Evolutionary conservation across 2,113 vertebrate genomes (phyloP).

Genomic region (Hyaena hyaena): DNA sequence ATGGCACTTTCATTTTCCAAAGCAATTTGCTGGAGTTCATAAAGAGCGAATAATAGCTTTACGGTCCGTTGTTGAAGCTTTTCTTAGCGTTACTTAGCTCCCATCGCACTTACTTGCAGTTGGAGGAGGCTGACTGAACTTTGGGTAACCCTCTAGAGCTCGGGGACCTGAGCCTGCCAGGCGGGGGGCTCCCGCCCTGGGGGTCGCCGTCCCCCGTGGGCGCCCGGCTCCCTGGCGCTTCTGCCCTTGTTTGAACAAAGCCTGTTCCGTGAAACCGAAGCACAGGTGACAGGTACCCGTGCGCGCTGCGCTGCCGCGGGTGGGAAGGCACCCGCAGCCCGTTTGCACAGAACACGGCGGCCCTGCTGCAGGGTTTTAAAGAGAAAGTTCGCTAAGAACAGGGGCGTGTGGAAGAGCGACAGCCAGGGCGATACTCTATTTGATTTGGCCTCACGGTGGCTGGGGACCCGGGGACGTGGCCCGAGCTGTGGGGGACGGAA

Average conservation of each 20-base stretch:
- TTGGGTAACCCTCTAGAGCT: not conserved
- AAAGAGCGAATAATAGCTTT: not conserved
- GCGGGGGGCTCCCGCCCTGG: not conserved
- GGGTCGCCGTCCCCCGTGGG: not conserved
- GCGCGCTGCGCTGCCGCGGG: rapidly evolving
- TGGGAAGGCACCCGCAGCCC: not conserved
- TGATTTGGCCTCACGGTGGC: not conserved
- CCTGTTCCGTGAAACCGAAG: not conserved
- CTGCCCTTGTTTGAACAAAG: not conserved
- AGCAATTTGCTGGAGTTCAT: not conserved
- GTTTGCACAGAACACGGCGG: rapidly evolving
- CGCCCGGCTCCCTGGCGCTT: not conserved
- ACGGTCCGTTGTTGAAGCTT: rapidly evolving
- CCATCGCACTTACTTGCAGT: not conserved
- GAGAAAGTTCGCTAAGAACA: not conserved
- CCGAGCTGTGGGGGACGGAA: rapidly evolving
- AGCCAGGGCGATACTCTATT: rapidly evolving
- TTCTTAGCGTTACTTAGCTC: rapidly evolving
- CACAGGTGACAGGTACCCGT: rapidly evolving
- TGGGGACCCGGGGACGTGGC: not conserved
- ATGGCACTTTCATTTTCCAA: constrained; percentile 73
- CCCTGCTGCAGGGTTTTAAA: not conserved
- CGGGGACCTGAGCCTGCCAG: not conserved
- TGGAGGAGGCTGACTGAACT: not conserved
- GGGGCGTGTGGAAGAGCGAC: rapidly evolving